Conservation (phyloP, 2,797 vertebrate genomes). For the Hydrolagus colliei region DNA sequence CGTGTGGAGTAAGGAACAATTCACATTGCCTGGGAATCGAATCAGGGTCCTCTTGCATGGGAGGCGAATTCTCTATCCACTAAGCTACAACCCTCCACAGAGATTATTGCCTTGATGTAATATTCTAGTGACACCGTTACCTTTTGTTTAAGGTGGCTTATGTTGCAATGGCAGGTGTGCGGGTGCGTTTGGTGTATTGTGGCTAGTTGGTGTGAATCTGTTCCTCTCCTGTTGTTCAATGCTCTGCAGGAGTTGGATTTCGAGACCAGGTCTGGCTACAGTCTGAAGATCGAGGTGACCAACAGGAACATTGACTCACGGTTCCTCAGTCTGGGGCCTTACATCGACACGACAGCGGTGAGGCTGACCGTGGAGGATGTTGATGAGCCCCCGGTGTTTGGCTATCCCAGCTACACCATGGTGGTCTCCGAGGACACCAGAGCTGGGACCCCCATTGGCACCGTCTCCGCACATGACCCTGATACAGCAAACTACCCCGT, state of each 20-base stretch:
- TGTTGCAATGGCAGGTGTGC: no score
- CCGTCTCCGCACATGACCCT: slow-evolving; percentile 80
- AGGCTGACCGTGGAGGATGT: slow-evolving; percentile 85
- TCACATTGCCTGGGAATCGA: no score
- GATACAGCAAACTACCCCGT: slow-evolving; percentile 76
- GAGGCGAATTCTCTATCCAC: no score
- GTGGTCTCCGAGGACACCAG: slow-evolving; percentile 81
- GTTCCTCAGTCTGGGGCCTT: slow-evolving; percentile 79
- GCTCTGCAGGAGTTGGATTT: slow-evolving; percentile 75
- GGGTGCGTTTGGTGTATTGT: no score
- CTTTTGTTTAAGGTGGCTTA: no score
- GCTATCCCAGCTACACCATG: slow-evolving; percentile 66
- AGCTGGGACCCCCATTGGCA: slow-evolving; percentile 79
- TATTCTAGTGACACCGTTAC: no score
- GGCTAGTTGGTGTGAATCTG: no score
- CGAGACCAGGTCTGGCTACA: slow-evolving; percentile 80
- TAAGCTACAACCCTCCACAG: no score
- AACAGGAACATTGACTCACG: slow-evolving; percentile 82
- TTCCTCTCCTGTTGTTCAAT: neutral
- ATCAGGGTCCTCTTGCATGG: no score
- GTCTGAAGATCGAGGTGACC: slow-evolving; percentile 79
- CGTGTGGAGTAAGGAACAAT: no score
- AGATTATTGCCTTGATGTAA: no score
- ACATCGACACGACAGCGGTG: slow-evolving; percentile 75
- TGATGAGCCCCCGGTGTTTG: slow-evolving; percentile 82